Evolutionary conservation across 2,888 invertebrate genomes (phyloP), one percentile per base, ranked within the genome.

Genomic region (Ophion obscuratus): DNA sequence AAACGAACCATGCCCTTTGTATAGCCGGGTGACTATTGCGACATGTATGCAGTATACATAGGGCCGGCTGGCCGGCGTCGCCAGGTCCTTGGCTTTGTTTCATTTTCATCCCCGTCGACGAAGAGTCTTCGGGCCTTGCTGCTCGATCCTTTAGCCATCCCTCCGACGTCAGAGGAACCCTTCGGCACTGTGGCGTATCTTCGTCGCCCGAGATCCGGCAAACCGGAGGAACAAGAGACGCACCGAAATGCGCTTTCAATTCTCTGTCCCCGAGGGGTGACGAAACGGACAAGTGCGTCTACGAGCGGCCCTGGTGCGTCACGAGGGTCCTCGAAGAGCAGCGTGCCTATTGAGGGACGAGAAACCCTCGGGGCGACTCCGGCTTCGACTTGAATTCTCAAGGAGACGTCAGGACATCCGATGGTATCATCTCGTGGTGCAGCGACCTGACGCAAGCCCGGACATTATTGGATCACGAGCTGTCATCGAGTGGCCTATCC

Each of bases 31-130:
- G 80, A 73, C 81, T 80, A 53, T 62, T 44, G 57, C 68, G 31
- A 75, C 70, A 62, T 76, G 61, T 36, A 47, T 57, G 44, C 57
- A 66, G 66, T 44, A 57, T 74, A 53, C 57, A 67, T 47, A 66
- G 57, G 73, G 61, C 57, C 57, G 53, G 44, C 75, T 61, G 75
- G 59, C 66, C 76, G 75, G 75, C 76, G 80, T 80, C 76, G 61
- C 66, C 47, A 40, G 40, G 79, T 80, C 80, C 83, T 85, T 77
- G 20, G 85, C 85, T 80, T 85, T 85, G 85, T 85, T 77, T 80
- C 83, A 27, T 61, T 75, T 47, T 80, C 76, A 78, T 82, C 64
- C 59, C 62, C 64, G 59, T 79, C 83, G 61, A 68, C 64, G 68
- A 75, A 20, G 64, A 81, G 75, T 62, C 81, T 81, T 81, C 47